phyloP scores from a whole-genome alignment of 2,113 vertebrate species.

The Myanophis thanlyinensis region DNA sequence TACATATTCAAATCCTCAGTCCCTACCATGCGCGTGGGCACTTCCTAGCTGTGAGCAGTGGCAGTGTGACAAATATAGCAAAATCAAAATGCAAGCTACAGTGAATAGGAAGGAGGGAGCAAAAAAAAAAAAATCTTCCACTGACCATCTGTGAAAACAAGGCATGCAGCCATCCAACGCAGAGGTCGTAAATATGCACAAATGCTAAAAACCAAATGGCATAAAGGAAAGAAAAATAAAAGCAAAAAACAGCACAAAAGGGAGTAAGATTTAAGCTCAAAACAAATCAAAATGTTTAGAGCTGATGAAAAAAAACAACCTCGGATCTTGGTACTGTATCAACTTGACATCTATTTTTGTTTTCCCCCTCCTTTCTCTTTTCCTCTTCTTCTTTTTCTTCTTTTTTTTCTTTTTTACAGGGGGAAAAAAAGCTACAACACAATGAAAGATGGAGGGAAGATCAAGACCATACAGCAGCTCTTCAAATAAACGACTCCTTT shows the following conservation, averaged over 20 bases:
- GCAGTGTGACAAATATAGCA: slow-evolving; percentile 76
- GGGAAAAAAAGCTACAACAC: slow-evolving; percentile 43
- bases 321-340: slow-evolving; percentile 58
- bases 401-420: not conserved
- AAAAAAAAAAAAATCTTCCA: slow-evolving; percentile 66
- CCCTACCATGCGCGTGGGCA: slow-evolving; percentile 70
- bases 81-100: slow-evolving; percentile 70
- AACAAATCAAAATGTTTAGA: slow-evolving; percentile 72
- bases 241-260: slow-evolving; percentile 22
- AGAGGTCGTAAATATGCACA: slow-evolving; percentile 79
- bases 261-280: slow-evolving; percentile 64
- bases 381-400: not conserved
- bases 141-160: slow-evolving; percentile 84
- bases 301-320: slow-evolving; percentile 61
- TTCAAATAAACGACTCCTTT: slow-evolving; percentile 35
- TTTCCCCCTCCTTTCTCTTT: not conserved
- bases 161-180: slow-evolving; percentile 79
- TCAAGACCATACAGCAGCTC: not conserved
- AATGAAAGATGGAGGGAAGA: slow-evolving; percentile 36
- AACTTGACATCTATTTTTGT: slow-evolving; percentile 58
- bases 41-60: slow-evolving; percentile 73
- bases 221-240: slow-evolving; percentile 42
- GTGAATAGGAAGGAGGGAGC: slow-evolving; percentile 60
- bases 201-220: slow-evolving; percentile 74
- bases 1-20: slow-evolving; percentile 61